phyloP scores from a whole-genome alignment of 2,113 vertebrate species.

The Sardina pilchardus region DNA sequence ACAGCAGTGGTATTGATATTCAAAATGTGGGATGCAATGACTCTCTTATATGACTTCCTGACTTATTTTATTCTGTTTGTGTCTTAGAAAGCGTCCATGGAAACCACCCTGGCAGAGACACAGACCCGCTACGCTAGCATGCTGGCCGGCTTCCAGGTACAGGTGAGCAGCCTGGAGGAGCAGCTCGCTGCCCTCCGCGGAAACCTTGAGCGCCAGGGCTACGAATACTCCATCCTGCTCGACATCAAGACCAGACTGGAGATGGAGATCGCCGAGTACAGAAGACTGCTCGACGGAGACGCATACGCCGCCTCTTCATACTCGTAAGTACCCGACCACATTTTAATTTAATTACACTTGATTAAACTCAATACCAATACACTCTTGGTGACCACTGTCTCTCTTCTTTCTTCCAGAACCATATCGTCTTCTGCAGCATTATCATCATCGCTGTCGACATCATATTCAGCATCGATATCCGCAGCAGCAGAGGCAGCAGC shows the following conservation, averaged over 20 bases:
- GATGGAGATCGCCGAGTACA: constrained; percentile 38
- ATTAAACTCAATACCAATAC: background rate
- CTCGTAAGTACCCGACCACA: background rate
- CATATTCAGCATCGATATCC: too few species aligned
- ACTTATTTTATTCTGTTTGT: background rate
- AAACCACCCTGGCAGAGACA: constrained; percentile 69
- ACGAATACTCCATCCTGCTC: constrained; percentile 47
- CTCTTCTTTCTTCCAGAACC: background rate
- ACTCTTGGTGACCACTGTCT: background rate
- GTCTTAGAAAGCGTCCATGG: constrained; percentile 78
- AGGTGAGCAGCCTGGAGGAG: constrained; percentile 65
- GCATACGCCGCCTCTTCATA: background rate
- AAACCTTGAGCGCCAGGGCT: constrained; percentile 52
- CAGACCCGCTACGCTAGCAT: constrained; percentile 70
- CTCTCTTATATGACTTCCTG: too few species aligned
- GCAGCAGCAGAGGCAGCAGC: too few species aligned
- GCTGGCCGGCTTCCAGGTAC: constrained; percentile 69
- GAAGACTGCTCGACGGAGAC: constrained; percentile 34
- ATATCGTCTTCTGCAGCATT: background rate
- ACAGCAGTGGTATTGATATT: too few species aligned
- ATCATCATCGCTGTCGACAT: background rate
- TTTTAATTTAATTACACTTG: background rate
- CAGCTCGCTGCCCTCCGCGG: constrained; percentile 47
- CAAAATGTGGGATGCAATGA: too few species aligned
- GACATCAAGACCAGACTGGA: constrained; percentile 47